Evolutionary conservation across 35 echinoderm and acorn worm genomes (phyloP).

Genomic region (Anneissia japonica): DNA sequence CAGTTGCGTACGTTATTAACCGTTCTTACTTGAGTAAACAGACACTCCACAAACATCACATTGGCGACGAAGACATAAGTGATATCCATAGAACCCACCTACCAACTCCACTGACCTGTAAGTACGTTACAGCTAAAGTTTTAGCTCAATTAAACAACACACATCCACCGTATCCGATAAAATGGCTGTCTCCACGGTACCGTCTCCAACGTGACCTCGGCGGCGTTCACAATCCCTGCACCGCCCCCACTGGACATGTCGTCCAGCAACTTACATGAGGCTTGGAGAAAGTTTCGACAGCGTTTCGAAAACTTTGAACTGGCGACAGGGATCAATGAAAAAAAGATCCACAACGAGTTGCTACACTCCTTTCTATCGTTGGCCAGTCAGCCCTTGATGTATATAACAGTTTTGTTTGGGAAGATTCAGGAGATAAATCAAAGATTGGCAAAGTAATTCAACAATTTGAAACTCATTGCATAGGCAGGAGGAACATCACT

Average conservation of each 20-base stretch:
- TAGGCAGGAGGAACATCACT: constrained; percentile 40
- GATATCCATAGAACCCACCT: too few species aligned
- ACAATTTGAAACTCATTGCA: constrained; percentile 38
- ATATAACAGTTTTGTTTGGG: constrained; percentile 56
- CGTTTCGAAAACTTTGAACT: constrained; percentile 35
- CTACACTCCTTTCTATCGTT: constrained; percentile 45
- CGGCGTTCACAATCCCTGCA: constrained; percentile 30
- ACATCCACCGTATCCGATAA: too few species aligned
- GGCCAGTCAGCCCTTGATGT: constrained; percentile 38
- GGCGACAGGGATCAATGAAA: constrained; percentile 25
- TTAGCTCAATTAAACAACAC: too few species aligned
- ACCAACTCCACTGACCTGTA: too few species aligned
- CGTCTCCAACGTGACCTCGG: too few species aligned
- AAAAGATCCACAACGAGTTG: constrained; percentile 26
- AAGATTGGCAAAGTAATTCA: constrained; percentile 36
- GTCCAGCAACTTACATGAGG: constrained; percentile 4
- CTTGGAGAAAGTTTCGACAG: constrained; percentile 43
- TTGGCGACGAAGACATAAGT: too few species aligned
- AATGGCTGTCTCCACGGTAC: too few species aligned
- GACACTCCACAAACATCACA: too few species aligned
- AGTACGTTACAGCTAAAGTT: too few species aligned
- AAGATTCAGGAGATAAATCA: constrained; percentile 7
- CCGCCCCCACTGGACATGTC: constrained; percentile 29
- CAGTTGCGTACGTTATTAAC: too few species aligned
- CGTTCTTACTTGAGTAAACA: too few species aligned